A percentile compares a stretch with the other conserved stretches of the same genome.
Conservation (phyloP, 2,888 invertebrate species). For the Ornithoptera alexandrae region DNA sequence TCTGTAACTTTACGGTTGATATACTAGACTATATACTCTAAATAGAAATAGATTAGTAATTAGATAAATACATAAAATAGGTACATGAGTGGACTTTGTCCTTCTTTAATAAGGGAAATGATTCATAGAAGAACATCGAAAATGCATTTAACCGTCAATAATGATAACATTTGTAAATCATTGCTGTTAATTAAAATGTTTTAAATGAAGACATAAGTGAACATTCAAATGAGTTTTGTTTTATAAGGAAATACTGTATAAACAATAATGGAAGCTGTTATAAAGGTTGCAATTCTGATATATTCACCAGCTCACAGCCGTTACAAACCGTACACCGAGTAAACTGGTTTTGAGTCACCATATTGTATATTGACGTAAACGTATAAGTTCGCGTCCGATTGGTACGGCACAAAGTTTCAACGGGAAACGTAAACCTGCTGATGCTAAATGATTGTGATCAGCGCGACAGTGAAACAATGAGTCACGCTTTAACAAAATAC, state of each 20-base stretch:
- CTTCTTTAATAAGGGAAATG: no score
- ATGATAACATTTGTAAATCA: no score
- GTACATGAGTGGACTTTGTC: no score
- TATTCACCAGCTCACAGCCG: slow-evolving; percentile 30
- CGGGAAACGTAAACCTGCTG: slow-evolving; percentile 15
- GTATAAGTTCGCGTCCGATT: slow-evolving; percentile 17
- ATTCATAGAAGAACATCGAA: no score
- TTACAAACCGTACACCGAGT: slow-evolving; percentile 24
- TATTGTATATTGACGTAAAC: slow-evolving; percentile 16
- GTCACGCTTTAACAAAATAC: slow-evolving; percentile 18
- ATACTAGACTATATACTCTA: no score
- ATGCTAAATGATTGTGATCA: slow-evolving; percentile 4
- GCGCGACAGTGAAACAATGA: slow-evolving; percentile 17
- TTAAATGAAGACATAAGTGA: neutral
- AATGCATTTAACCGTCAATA: no score
- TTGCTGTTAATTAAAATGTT: no score
- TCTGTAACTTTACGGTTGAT: no score
- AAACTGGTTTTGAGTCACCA: slow-evolving; percentile 29
- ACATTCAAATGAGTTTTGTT: slow-evolving; percentile 8
- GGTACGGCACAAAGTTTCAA: slow-evolving; percentile 5
- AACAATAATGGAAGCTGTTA: slow-evolving; percentile 28
- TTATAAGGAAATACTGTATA: slow-evolving; percentile 35
- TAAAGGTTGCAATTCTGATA: slow-evolving; percentile 30
- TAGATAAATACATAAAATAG: no score
- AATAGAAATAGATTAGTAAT: no score